phyloP scores from a whole-genome alignment of 2,113 vertebrate species.

The Gavialis gangeticus region DNA sequence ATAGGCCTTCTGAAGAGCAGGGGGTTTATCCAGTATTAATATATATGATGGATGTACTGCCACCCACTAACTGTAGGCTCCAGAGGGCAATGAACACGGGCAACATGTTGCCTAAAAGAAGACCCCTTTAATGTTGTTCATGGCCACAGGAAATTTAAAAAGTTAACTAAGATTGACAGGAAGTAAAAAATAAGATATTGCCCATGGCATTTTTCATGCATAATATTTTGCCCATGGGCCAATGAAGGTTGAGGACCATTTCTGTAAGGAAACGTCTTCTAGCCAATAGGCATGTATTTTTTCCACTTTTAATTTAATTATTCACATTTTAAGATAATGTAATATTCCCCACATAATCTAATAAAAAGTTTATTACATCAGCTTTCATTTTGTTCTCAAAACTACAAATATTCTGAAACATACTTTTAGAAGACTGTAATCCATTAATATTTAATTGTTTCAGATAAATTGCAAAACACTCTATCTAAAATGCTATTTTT shows the following conservation, averaged over 20 bases:
- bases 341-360: neutral
- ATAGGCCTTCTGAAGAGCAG: neutral
- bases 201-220: too few relatives aligned
- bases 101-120: too few relatives aligned
- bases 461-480: neutral
- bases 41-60: neutral
- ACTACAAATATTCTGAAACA: neutral
- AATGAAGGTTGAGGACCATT: neutral
- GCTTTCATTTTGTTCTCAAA: neutral
- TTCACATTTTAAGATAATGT: neutral
- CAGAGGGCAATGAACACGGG: too few relatives aligned
- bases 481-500: neutral
- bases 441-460: neutral
- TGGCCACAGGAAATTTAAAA: too few relatives aligned
- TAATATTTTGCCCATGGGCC: too few relatives aligned
- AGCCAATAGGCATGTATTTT: neutral
- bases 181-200: too few relatives aligned
- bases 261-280: neutral
- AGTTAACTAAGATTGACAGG: too few relatives aligned
- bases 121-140: too few relatives aligned
- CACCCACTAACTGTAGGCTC: neutral
- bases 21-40: neutral
- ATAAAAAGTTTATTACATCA: neutral
- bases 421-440: neutral
- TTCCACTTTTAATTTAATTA: neutral